Base-by-base conservation (phyloP, 2,888 invertebrate genomes). In the Drosophila sordidula region DNA sequence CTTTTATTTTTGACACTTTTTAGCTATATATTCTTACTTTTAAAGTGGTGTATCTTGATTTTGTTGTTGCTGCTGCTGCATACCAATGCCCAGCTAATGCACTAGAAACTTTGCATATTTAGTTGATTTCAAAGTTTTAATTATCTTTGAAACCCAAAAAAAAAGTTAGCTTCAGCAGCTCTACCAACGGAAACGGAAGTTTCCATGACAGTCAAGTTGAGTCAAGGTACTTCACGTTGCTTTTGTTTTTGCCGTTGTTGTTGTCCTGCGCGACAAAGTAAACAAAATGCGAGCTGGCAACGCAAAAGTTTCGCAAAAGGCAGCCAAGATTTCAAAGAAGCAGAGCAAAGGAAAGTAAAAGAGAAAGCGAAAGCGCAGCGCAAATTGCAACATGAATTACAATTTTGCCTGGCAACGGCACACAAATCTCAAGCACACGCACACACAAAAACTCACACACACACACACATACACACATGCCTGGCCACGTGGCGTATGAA, bases 41-140 rank as follows among this genome's bases (percentile, higher is more conserved):
- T 55, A 39, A 50, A 55, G 52, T 29, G 29, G 8, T 29, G 29
- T 29, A 29, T 44, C n/a, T 12, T 18, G 25, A 56, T 6, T 36
- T 46, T 55, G 44, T 29, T 57, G 49, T 52, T 49, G 47, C 63
- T 51, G 42, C 38, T 65, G 61, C 58, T 68, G 66, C 70, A 70
- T 65, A 75, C 58, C 64, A 73, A 68, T 68, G 72, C 70, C 51
- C 36, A 59, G 84, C 75, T 86, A 87, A 89, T 87, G 89, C 87
- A 87, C 72, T 75, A 62, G 71, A 78, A 78, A 84, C 85, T 84
- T 87, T 73, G 52, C 72, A 84, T 80, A 80, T 84, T 85, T 80
- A 70, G 87, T 80, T 87, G 70, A 70, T 75, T 74, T 58, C 70
- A 63, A 89, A 85, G 89, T 89, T 85, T 85, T 89, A 85, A 89